Conservation (phyloP, 2,888 invertebrate genomes). For the Coecobrya sp. region DNA sequence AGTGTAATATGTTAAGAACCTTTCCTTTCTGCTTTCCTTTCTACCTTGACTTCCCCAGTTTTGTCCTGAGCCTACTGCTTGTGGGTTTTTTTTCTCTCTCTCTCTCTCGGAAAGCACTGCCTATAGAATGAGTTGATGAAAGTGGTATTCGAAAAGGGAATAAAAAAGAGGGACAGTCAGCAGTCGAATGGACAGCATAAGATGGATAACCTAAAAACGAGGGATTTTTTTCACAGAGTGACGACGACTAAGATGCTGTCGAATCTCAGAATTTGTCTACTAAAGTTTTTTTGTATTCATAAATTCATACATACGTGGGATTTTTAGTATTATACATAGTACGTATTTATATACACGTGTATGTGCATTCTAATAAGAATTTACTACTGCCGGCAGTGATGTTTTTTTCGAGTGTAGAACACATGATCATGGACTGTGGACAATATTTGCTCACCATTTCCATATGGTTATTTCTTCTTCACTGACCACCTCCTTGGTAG, state of each 20-base stretch:
- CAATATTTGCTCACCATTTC: constrained; percentile 70
- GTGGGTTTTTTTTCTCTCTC: neutral
- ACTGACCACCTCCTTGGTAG: constrained; percentile 8
- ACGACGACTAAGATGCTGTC: constrained; percentile 47
- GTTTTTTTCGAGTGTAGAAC: neutral
- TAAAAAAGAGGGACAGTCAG: constrained; percentile 79
- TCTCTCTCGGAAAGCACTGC: neutral
- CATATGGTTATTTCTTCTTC: constrained; percentile 55
- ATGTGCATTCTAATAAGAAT: neutral
- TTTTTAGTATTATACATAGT: neutral
- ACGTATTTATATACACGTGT: neutral
- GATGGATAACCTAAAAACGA: constrained; percentile 74
- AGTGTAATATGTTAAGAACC: too few relatives aligned
- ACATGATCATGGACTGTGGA: constrained; percentile 37
- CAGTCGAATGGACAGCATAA: constrained; percentile 78
- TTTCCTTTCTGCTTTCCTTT: neutral
- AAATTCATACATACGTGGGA: neutral
- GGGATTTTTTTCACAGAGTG: constrained; percentile 22
- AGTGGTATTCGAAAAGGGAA: constrained; percentile 71
- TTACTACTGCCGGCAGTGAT: neutral
- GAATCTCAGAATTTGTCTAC: constrained; percentile 62
- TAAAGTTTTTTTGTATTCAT: constrained; percentile 27
- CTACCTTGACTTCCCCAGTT: constrained; percentile 33
- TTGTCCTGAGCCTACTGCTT: constrained; percentile 28
- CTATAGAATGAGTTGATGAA: constrained; percentile 72